These are phyloP conservation scores for Oxyruncus cristatus DNA, from an alignment of 2,113 vertebrate genomes.

Conservation along the genomic window DNA sequence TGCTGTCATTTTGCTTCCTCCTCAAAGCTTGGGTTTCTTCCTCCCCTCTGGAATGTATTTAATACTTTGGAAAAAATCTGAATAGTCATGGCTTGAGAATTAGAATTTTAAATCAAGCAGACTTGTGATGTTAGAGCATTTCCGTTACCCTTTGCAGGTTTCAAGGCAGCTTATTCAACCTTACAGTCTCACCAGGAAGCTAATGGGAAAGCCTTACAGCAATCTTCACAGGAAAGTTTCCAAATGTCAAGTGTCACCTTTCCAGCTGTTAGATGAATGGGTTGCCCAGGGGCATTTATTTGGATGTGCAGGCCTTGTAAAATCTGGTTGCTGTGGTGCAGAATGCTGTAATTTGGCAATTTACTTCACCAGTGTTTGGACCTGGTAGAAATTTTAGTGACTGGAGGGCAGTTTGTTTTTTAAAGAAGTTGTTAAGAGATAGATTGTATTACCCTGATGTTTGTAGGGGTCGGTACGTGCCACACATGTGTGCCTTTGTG, in stretches of 20 bases:
- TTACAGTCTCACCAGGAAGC: constrained; percentile 80
- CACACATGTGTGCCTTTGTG: neutral
- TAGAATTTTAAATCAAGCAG: constrained; percentile 72
- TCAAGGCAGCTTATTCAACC: constrained; percentile 79
- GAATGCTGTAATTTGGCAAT: constrained; percentile 70
- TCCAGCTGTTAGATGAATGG: constrained; percentile 84
- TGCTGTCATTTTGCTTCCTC: neutral
- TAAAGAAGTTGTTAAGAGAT: neutral
- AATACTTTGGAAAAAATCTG: constrained; percentile 50
- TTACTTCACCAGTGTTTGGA: constrained; percentile 47
- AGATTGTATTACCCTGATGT: neutral
- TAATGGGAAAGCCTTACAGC: constrained; percentile 82
- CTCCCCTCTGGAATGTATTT: neutral
- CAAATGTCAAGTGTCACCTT: constrained; percentile 83
- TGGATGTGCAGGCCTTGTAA: constrained; percentile 74
- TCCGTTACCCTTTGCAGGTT: constrained; percentile 78
- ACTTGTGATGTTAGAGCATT: constrained; percentile 64
- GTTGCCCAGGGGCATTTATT: constrained; percentile 77
- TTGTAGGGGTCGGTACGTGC: neutral
- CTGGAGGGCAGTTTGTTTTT: constrained; percentile 6
- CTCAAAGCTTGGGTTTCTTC: neutral
- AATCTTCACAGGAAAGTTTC: constrained; percentile 77
- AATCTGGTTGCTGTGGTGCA: constrained; percentile 67
- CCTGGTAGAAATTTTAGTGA: constrained; percentile 26
- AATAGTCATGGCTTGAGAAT: constrained; percentile 68